A percentile compares a stretch with the other conserved stretches of the same genome.
Evolutionary conservation across 2,888 invertebrate species (phyloP).

Genomic region (Chrysina gloriosa): DNA sequence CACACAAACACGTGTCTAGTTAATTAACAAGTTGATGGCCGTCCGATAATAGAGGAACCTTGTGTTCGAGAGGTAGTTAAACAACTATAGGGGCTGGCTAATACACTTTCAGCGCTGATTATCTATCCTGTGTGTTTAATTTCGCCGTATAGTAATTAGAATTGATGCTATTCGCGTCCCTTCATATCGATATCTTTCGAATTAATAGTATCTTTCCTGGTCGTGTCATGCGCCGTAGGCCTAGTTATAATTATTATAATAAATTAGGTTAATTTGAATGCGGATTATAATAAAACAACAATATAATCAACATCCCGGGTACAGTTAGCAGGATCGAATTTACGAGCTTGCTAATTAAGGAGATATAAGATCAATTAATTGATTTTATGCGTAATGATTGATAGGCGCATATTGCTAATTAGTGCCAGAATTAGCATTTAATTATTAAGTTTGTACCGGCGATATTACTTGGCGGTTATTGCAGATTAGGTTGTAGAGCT

Average conservation of each 20-base stretch:
- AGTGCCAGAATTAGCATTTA: neutral
- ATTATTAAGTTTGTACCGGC: neutral
- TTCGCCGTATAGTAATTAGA: neutral
- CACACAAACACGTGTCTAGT: conserved; percentile 11
- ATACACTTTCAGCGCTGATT: neutral
- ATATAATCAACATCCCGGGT: no score
- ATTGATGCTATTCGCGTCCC: neutral
- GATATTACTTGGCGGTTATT: neutral
- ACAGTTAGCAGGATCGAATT: neutral
- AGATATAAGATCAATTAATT: conserved; percentile 25
- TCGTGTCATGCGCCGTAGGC: no score
- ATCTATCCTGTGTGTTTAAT: neutral
- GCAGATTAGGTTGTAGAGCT: no score
- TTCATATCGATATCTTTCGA: neutral
- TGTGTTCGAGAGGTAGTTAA: neutral
- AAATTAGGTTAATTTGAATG: conserved; percentile 3
- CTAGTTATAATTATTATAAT: no score
- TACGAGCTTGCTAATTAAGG: neutral
- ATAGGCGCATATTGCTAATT: neutral
- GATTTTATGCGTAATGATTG: conserved; percentile 17
- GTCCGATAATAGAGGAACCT: conserved; percentile 1
- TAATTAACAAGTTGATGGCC: conserved; percentile 22
- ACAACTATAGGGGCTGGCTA: neutral
- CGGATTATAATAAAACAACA: no score
- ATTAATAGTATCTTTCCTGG: no score